phyloP scores from a whole-genome alignment of 2,888 invertebrate species.

The Adineta ricciae region DNA sequence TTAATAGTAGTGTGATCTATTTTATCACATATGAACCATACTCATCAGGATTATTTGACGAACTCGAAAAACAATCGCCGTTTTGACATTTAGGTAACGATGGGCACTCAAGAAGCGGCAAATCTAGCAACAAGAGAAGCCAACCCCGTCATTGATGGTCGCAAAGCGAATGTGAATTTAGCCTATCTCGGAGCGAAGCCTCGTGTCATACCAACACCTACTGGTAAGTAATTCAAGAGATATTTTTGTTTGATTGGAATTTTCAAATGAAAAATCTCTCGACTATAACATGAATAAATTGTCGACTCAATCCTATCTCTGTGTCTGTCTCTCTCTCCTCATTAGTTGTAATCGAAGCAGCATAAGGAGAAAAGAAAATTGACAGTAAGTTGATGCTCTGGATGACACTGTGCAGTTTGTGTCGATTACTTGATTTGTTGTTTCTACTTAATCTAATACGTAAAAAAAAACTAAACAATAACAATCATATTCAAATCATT shows the following conservation, averaged over 20 bases:
- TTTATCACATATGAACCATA: too few species aligned
- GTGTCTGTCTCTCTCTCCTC: background rate
- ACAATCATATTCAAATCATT: background rate
- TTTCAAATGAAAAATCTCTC: too few species aligned
- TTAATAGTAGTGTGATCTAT: too few species aligned
- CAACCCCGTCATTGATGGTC: conserved; percentile 91
- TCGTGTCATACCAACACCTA: conserved; percentile 14
- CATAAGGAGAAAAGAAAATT: background rate
- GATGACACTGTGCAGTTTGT: background rate
- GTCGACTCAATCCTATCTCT: too few species aligned
- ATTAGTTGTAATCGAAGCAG: background rate
- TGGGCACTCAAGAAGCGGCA: conserved; percentile 85
- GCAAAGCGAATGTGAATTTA: conserved; percentile 93
- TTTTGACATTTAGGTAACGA: conserved; percentile 71
- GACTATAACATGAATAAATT: background rate
- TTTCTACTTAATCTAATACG: background rate
- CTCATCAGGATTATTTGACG: too few species aligned
- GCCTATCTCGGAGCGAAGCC: conserved; percentile 94
- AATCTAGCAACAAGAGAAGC: conserved; percentile 93
- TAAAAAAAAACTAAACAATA: background rate
- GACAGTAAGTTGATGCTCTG: conserved; percentile 9
- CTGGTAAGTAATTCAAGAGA: background rate
- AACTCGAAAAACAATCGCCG: too few species aligned
- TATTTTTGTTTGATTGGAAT: background rate
- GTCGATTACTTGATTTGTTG: background rate